These are phyloP conservation scores for Slavum lentiscoides DNA, from an alignment of 2,888 invertebrate genomes.

Conservation along the genomic window DNA sequence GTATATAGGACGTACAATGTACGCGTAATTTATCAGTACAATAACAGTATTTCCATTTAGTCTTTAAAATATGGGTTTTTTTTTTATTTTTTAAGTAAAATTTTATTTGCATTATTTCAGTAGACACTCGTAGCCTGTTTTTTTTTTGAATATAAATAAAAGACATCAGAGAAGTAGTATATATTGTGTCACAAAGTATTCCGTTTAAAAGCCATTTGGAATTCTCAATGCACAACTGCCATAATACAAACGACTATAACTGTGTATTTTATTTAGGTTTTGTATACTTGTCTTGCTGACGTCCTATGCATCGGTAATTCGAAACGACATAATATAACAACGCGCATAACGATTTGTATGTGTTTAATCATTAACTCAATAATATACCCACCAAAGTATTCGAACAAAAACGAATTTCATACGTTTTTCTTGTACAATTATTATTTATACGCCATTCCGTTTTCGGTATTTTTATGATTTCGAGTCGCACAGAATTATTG, in stretches of 20 bases:
- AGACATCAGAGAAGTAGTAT: neutral
- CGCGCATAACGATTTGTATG: neutral
- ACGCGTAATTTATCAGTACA: too few species aligned
- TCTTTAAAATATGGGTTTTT: neutral
- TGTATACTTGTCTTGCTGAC: neutral
- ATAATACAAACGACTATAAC: constrained; percentile 31
- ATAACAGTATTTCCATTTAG: neutral
- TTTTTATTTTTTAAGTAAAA: neutral
- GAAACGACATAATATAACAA: neutral
- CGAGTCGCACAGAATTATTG: too few species aligned
- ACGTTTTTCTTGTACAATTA: too few species aligned
- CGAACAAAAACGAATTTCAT: neutral
- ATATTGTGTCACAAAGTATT: neutral
- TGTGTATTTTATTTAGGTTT: constrained; percentile 34
- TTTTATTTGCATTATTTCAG: neutral
- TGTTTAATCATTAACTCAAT: neutral
- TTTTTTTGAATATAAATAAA: neutral
- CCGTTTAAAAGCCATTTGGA: constrained; percentile 17
- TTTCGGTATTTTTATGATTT: too few species aligned
- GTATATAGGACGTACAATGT: too few species aligned
- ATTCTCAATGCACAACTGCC: constrained; percentile 25
- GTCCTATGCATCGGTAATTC: constrained; percentile 32
- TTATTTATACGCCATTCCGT: too few species aligned
- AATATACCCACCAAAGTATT: neutral
- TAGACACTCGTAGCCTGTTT: neutral